Evolutionary conservation across 1,140 invertebrate genomes (phyloP).

Genomic region (Calliopsis andreniformis): DNA sequence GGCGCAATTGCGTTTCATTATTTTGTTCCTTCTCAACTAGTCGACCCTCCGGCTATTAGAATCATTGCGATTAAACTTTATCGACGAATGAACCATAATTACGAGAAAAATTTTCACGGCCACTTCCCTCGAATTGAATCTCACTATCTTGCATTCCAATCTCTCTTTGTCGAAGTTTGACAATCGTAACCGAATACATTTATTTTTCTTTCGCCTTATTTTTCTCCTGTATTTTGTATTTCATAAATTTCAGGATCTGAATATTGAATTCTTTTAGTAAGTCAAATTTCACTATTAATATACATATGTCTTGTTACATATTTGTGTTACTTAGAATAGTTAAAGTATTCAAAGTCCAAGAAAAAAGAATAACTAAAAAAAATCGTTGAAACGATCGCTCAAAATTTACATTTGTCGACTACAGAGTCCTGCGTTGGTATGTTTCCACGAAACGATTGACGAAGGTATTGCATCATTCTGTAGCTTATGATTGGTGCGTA

Average conservation of each 20-base stretch:
- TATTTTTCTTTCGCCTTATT: too few relatives aligned
- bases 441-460: background rate
- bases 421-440: background rate
- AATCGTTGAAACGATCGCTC: background rate
- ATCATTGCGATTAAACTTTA: slow-evolving; percentile 34
- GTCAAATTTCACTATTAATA: too few relatives aligned
- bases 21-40: slow-evolving; percentile 45
- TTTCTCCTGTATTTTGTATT: too few relatives aligned
- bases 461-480: background rate
- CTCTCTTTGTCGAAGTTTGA: too few relatives aligned
- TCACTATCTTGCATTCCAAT: too few relatives aligned
- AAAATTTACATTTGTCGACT: background rate
- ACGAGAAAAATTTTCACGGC: slow-evolving; percentile 47
- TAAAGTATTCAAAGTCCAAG: background rate
- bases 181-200: too few relatives aligned
- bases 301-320: too few relatives aligned
- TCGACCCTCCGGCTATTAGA: slow-evolving; percentile 20
- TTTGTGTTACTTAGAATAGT: too few relatives aligned
- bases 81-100: slow-evolving; percentile 19
- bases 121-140: background rate
- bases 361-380: background rate
- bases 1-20: slow-evolving; percentile 57
- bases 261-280: too few relatives aligned
- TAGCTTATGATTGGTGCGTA: too few relatives aligned
- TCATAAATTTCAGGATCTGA: too few relatives aligned